Base-by-base conservation (phyloP, 2,797 vertebrate genomes). In the Tamandua tetradactyla region DNA sequence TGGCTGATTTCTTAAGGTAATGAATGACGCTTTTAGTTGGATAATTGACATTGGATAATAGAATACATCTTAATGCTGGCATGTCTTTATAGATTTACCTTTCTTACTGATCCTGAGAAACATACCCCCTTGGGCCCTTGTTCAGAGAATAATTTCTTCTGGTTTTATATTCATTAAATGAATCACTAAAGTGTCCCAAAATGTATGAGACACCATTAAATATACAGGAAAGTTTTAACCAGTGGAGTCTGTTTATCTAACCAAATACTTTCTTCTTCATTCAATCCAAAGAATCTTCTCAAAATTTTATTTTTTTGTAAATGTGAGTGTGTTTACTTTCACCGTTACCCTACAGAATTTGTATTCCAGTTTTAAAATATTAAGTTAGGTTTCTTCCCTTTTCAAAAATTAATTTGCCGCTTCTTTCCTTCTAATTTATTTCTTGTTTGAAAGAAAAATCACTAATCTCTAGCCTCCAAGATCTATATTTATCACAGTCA, bases 131-230 rank as follows among this genome's bases (percentile, higher is more conserved):
- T 68, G 37, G 52, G 15, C 10, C 27, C 78, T 87, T 87, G 25
- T 66, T 92, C 61, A 78, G 27, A 87, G 44, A 95, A 80, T 69
- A 92, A 94, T 75, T 76, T 95, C 40, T 83, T 94, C 90, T 76
- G 37, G n/a, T 18, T 94, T 94, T 91, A 91, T 71, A 59, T 17
- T 93, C 35, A 93, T 76, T 84, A 95, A 86, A 74, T 69, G 59
- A 91, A 37, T 72, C 61, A 93, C 18, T 37, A 49, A 68, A 42
- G 18, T 44, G 25, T 76, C 57, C 71, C 22, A 89, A 23, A 11
- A 88, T 7, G 2, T 69, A 59, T 49, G 37, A 89, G 57, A 94
- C 10, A 79, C 40, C 64, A 86, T 59, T 90, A 84, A 95, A 80
- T 40, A 32, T 6, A 78, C 68, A 13, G 55, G 27, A 83, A 32